Evolutionary conservation across 1,140 invertebrate genomes (phyloP), one percentile per base, ranked within the genome.

Genomic region (Leptoteleia sp.): DNA sequence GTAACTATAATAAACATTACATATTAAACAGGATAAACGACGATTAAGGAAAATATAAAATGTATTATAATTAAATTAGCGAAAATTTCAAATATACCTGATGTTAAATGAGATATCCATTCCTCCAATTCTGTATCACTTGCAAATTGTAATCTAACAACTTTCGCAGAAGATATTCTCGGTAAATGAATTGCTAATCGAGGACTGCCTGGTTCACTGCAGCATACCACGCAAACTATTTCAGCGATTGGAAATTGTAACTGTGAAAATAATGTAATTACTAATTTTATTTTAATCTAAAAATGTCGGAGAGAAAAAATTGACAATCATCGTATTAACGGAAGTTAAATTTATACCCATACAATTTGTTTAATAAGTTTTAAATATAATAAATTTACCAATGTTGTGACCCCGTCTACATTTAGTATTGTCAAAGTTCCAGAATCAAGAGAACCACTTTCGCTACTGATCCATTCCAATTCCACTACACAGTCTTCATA

Each of bases 51-150:
- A n/a, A n/a, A n/a, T n/a, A n/a, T n/a, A n/a, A n/a, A n/a, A n/a
- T n/a, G n/a, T n/a, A n/a, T n/a, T n/a, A n/a, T n/a, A n/a, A n/a
- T n/a, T n/a, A n/a, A n/a, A n/a, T n/a, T n/a, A n/a, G n/a, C n/a
- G n/a, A n/a, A n/a, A n/a, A n/a, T n/a, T n/a, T n/a, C n/a, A n/a
- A n/a, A n/a, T n/a, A n/a, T 27, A 90, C 92, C 93, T 82, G 90
- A 92, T n/a, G 92, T 91, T 64, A 96, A 91, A 82, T 95, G 92
- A 29, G 92, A 92, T 42, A 96, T 91, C 96, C 96, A 97, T 84
- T 97, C 95, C 89, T 96, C 95, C 88, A 95, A 91, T 88, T 96
- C 94, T 33, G 92, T 92, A 87, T 96, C 95, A 78, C 93, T 93
- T 12, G 90, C 87, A 87, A 96, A 95, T 87, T 94, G 92, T 61